phyloP scores from a whole-genome alignment of 2,888 invertebrate species.

The Xylophagus ater region DNA sequence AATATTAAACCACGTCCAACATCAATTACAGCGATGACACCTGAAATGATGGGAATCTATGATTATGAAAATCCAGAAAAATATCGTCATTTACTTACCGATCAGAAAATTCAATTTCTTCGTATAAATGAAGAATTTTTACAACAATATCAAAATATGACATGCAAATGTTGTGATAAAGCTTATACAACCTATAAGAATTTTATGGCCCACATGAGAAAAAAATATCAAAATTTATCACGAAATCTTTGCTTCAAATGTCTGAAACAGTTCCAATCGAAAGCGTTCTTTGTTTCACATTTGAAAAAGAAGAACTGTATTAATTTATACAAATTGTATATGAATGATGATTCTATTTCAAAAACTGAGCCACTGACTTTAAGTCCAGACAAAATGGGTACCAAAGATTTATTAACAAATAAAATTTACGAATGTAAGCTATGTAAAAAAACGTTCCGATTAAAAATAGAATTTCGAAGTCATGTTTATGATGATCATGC shows the following conservation, averaged over 20 bases:
- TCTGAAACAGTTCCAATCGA: constrained; percentile 37
- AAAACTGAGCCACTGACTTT: constrained; percentile 20
- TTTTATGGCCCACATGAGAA: constrained; percentile 40
- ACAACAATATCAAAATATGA: constrained; percentile 38
- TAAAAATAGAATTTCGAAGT: constrained; percentile 38
- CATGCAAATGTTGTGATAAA: constrained; percentile 37
- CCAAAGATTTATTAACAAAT: constrained; percentile 37
- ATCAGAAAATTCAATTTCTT: constrained; percentile 35
- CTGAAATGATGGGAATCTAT: constrained; percentile 26
- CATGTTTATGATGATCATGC: constrained; percentile 38
- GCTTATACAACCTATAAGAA: constrained; percentile 36
- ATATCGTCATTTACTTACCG: constrained; percentile 33
- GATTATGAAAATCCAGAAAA: constrained; percentile 38
- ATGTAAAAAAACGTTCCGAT: constrained; percentile 35
- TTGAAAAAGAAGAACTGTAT: constrained; percentile 38
- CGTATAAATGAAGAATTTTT: constrained; percentile 36
- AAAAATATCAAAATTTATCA: constrained; percentile 35
- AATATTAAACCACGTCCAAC: constrained; percentile 4
- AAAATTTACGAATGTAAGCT: constrained; percentile 39
- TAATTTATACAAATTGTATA: constrained; percentile 34
- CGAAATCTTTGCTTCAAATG: constrained; percentile 39
- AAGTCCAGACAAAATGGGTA: constrained; percentile 32
- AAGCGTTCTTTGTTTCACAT: constrained; percentile 39
- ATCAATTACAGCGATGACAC: constrained; percentile 12
- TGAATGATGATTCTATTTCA: constrained; percentile 26